phyloP scores from a whole-genome alignment of 1,140 invertebrate genomes.

The Sinonovacula constricta region DNA sequence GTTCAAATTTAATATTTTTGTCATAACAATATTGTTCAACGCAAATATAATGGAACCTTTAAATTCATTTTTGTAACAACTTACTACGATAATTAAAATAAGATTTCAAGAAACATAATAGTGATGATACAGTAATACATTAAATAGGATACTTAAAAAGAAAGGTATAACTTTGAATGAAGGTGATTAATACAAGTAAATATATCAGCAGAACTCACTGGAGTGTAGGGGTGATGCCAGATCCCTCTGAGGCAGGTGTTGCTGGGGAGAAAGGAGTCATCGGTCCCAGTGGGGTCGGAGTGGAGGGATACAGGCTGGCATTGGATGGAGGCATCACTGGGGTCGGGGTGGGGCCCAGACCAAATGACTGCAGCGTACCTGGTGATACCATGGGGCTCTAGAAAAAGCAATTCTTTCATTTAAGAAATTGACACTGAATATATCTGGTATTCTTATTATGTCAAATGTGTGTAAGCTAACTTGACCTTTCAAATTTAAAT shows the following conservation, averaged over 20 bases:
- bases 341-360: constrained; percentile 64
- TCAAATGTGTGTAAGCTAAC: no score
- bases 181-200: constrained; percentile 13
- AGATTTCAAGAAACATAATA: no score
- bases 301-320: constrained; percentile 69
- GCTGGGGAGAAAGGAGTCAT: constrained; percentile 97
- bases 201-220: constrained; percentile 84
- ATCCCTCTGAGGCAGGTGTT: constrained; percentile 95
- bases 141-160: no score
- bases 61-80: no score
- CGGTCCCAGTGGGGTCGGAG: constrained; percentile 80
- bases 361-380: constrained; percentile 63
- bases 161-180: no score
- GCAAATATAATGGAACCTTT: no score
- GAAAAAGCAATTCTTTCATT: constrained; percentile 34
- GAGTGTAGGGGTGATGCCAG: constrained; percentile 94
- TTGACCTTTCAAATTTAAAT: no score
- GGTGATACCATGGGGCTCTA: constrained; percentile 74
- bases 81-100: no score
- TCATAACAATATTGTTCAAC: no score
- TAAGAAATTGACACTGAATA: constrained; percentile 16
- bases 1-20: no score
- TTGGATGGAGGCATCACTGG: constrained; percentile 73
- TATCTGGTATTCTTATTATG: no score
- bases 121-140: no score